These are phyloP conservation scores for Calcarius ornatus DNA, from an alignment of 2,113 vertebrate species.

Conservation along the genomic window DNA sequence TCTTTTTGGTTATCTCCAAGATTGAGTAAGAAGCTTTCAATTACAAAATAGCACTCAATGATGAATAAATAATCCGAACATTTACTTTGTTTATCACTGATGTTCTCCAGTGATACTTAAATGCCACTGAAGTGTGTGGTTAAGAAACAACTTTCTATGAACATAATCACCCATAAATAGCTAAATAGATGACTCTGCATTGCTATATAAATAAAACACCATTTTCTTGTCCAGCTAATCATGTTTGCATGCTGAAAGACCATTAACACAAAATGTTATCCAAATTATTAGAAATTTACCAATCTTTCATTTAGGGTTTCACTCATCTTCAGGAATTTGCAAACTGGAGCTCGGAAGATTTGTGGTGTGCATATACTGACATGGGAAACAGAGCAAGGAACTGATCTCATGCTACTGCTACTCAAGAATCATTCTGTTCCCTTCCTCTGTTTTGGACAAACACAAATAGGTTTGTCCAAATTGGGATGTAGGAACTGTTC, in stretches of 20 bases:
- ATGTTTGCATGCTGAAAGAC: not conserved
- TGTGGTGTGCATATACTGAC: not conserved
- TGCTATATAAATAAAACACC: not conserved
- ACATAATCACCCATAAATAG: not conserved
- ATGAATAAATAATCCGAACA: not conserved
- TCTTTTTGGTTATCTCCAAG: not conserved
- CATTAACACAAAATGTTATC: not conserved
- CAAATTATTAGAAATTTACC: not conserved
- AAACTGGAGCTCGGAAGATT: not conserved
- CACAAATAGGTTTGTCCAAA: not conserved
- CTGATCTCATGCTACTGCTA: not conserved
- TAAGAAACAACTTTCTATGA: not conserved
- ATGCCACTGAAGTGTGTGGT: not conserved
- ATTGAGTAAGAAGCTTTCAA: not conserved
- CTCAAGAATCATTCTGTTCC: not conserved
- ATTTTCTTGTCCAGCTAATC: not conserved
- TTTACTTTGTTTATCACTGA: not conserved
- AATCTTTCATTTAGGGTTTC: not conserved
- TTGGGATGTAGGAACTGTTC: rapidly evolving
- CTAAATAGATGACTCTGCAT: not conserved
- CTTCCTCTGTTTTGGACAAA: not conserved
- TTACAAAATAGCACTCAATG: not conserved
- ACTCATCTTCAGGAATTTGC: not conserved
- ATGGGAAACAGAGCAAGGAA: not conserved
- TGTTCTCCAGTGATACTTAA: not conserved